These are phyloP conservation scores for Synanceia verrucosa DNA, from an alignment of 2,797 vertebrate species.

Conservation along the genomic window DNA sequence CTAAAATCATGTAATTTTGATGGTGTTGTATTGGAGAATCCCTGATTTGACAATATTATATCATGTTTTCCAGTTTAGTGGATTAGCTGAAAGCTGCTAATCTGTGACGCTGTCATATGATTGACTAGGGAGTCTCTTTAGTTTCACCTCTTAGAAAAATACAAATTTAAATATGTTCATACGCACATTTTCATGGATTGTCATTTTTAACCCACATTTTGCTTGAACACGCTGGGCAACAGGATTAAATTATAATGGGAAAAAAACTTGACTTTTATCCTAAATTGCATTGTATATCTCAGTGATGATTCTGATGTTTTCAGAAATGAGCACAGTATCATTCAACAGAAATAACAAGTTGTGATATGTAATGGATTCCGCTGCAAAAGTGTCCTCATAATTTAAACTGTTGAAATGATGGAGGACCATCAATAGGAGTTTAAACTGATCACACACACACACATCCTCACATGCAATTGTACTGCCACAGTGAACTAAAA, in stretches of 20 bases:
- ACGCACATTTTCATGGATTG: background rate
- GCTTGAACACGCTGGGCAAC: background rate
- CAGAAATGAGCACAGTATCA: conserved; percentile 20
- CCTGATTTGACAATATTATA: too few relatives aligned
- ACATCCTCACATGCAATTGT: background rate
- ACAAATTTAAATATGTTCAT: background rate
- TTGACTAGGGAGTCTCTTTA: background rate
- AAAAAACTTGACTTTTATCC: background rate
- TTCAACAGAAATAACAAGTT: conserved; percentile 28
- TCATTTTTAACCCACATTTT: background rate
- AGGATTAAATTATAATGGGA: too few relatives aligned
- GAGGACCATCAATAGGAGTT: background rate
- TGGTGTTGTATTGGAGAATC: background rate
- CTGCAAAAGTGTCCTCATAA: conserved; percentile 7
- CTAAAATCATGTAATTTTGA: background rate
- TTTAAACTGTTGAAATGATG: conserved; percentile 40
- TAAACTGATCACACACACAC: background rate
- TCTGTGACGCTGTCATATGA: background rate
- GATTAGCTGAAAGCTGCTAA: background rate
- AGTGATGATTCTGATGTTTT: background rate
- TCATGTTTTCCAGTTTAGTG: background rate
- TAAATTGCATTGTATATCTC: background rate
- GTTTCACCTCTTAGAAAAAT: background rate
- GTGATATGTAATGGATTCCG: conserved; percentile 23
- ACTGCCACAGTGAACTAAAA: background rate